Conservation (phyloP, 2,113 vertebrate genomes). For the Podarcis raffonei region DNA sequence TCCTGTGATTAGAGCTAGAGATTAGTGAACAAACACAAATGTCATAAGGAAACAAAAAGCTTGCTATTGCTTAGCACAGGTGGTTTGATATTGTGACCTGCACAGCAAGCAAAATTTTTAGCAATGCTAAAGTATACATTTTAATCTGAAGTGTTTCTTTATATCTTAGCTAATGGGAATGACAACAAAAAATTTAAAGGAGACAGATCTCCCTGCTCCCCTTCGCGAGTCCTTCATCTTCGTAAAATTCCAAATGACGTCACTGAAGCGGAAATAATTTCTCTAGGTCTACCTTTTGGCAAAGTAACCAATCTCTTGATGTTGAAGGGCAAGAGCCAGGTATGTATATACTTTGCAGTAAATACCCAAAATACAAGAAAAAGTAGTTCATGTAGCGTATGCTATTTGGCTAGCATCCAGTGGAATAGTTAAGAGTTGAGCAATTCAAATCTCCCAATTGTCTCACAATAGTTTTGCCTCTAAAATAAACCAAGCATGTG, state of each 20-base stretch:
- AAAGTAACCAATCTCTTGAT: slow-evolving; percentile 88
- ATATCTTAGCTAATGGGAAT: slow-evolving; percentile 79
- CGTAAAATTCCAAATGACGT: slow-evolving; percentile 80
- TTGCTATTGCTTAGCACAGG: not conserved
- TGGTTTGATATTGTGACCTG: not conserved
- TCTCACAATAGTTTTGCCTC: not conserved
- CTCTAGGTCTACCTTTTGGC: slow-evolving; percentile 86
- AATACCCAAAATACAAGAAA: not conserved
- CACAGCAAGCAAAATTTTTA: not conserved
- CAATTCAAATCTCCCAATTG: not conserved
- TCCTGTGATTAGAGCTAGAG: not conserved
- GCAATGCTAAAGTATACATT: not conserved
- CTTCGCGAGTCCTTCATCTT: slow-evolving; percentile 87
- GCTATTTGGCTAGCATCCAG: not conserved
- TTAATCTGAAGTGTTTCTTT: not conserved
- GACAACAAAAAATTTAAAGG: slow-evolving; percentile 78
- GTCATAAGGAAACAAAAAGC: not conserved
- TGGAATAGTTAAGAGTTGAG: not conserved
- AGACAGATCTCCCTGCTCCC: slow-evolving; percentile 64
- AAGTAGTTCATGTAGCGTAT: not conserved
- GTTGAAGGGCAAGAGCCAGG: slow-evolving; percentile 85
- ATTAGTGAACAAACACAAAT: not conserved
- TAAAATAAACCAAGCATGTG: not conserved
- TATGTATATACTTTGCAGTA: slow-evolving; percentile 60
- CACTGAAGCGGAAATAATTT: slow-evolving; percentile 83